Conservation (phyloP, 2,888 invertebrate species). For the Punctoribates punctum region DNA sequence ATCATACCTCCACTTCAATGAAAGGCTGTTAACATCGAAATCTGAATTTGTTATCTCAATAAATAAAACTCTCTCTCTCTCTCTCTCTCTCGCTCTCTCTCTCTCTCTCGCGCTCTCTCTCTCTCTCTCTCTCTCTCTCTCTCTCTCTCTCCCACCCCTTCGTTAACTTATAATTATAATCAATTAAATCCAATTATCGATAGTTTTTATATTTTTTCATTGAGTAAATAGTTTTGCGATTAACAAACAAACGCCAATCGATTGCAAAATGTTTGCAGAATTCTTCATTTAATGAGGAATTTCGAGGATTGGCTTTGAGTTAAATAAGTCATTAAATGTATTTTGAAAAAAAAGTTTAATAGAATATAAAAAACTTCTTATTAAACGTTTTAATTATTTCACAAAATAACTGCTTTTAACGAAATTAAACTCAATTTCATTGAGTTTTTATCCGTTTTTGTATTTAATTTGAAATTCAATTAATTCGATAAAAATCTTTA, state of each 20-base stretch:
- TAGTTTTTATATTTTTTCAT: background rate
- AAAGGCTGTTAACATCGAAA: no score
- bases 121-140: conserved; percentile 14
- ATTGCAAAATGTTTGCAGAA: background rate
- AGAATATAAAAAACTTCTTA: background rate
- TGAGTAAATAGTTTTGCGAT: background rate
- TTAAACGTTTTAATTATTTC: background rate
- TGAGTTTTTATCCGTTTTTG: no score
- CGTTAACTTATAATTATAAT: background rate
- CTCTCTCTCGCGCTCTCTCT: background rate
- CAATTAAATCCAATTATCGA: background rate
- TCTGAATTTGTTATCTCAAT: no score
- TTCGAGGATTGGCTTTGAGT: background rate
- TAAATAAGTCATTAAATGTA: background rate
- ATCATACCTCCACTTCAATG: no score
- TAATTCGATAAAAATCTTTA: no score
- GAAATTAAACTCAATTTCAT: no score
- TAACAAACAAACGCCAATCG: background rate
- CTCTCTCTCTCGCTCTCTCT: conserved; percentile 14
- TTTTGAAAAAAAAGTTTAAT: background rate
- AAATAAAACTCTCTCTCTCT: background rate
- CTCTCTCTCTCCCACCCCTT: background rate
- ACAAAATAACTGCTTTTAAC: no score
- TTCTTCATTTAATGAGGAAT: background rate
- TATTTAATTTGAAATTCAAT: no score